phyloP scores from a whole-genome alignment of 2,888 invertebrate species.

The Pasiphila rectangulata region DNA sequence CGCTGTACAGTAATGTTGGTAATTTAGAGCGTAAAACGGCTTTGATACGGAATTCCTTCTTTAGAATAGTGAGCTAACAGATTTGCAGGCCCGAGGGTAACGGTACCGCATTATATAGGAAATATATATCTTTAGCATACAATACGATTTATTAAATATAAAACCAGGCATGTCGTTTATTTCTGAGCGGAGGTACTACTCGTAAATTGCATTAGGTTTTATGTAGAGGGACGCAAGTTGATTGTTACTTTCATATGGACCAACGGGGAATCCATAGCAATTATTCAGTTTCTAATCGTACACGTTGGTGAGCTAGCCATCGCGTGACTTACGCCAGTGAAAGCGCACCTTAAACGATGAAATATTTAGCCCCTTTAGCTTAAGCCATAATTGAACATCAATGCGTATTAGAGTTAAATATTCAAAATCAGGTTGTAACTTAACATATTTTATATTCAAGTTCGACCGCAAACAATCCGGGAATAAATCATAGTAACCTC shows the following conservation, averaged over 20 bases:
- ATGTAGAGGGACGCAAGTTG: too few relatives aligned
- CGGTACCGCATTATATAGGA: slow-evolving; percentile 17
- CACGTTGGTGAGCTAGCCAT: slow-evolving; percentile 45
- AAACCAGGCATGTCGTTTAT: neutral
- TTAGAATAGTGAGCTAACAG: slow-evolving; percentile 22
- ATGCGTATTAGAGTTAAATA: slow-evolving; percentile 52
- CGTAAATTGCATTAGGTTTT: slow-evolving; percentile 2
- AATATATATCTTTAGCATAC: slow-evolving; percentile 10
- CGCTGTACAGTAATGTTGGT: slow-evolving; percentile 58
- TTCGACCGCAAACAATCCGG: slow-evolving; percentile 62
- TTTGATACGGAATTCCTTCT: slow-evolving; percentile 33
- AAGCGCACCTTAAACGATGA: slow-evolving; percentile 59
- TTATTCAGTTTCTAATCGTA: slow-evolving; percentile 33
- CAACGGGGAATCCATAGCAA: neutral
- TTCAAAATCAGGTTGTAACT: slow-evolving; percentile 54
- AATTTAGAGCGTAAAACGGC: slow-evolving; percentile 46
- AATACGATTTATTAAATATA: slow-evolving; percentile 15
- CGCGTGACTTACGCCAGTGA: slow-evolving; percentile 66
- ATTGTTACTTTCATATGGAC: neutral
- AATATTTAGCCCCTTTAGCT: slow-evolving; percentile 59
- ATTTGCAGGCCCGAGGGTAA: slow-evolving; percentile 11
- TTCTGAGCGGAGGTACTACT: neutral
- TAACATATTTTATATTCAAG: slow-evolving; percentile 57
- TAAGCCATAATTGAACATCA: slow-evolving; percentile 38
- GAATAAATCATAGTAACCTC: slow-evolving; percentile 61